phyloP scores from a whole-genome alignment of 2,113 vertebrate genomes.

The Ivindomyrus marchei region DNA sequence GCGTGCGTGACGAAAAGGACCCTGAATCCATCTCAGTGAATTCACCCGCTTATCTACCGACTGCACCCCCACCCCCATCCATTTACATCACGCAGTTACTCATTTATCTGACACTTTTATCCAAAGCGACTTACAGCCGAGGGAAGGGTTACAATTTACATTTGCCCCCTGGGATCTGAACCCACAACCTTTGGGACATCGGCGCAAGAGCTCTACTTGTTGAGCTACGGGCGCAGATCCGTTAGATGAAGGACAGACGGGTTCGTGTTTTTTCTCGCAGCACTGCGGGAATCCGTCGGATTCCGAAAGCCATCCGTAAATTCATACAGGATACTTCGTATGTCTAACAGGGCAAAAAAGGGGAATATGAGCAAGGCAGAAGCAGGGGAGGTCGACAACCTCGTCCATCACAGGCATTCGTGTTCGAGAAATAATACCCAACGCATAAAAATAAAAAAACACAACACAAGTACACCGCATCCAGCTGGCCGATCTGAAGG shows the following conservation, averaged over 20 bases:
- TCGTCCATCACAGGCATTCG: not conserved
- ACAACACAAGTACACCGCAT: not conserved
- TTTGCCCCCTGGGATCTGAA: not conserved
- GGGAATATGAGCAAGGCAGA: not conserved
- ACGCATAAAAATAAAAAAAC: not conserved
- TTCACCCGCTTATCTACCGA: not conserved
- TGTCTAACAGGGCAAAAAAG: not conserved
- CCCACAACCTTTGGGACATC: not conserved
- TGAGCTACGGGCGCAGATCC: not conserved
- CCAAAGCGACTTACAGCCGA: not conserved
- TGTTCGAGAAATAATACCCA: not conserved
- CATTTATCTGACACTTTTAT: not conserved
- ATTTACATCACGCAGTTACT: not conserved
- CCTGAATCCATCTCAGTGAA: not conserved
- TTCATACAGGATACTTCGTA: not conserved
- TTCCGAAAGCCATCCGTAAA: not conserved
- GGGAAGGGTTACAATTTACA: not conserved
- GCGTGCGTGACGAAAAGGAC: slow-evolving; percentile 60
- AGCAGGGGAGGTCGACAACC: not conserved
- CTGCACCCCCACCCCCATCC: not conserved
- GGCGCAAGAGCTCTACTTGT: not conserved
- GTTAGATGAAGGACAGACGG: not conserved
- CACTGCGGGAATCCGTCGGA: not conserved
- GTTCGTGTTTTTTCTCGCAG: not conserved
- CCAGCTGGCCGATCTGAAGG: not conserved